Evolutionary conservation across 2,888 invertebrate species (phyloP).

Genomic region (Cenopis cana): DNA sequence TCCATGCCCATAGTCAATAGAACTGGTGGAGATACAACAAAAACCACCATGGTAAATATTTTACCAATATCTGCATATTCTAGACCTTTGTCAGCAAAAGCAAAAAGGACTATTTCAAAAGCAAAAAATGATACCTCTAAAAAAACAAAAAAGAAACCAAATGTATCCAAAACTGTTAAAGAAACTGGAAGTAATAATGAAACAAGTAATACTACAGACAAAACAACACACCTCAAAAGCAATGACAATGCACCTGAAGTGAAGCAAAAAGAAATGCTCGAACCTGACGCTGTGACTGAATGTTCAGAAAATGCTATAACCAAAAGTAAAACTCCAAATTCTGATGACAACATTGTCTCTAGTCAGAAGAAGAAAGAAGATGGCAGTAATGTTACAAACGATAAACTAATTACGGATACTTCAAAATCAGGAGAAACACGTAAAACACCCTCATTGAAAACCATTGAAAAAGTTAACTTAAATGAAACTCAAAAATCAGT

Average conservation of each 20-base stretch:
- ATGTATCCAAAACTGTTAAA: constrained; percentile 50
- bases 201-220: constrained; percentile 8
- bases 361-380: constrained; percentile 26
- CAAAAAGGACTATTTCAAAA: constrained; percentile 65
- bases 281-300: constrained; percentile 3
- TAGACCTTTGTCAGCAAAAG: constrained; percentile 72
- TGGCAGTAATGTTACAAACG: constrained; percentile 24
- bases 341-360: constrained; percentile 23
- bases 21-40: constrained; percentile 73
- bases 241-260: constrained; percentile 40
- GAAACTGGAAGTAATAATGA: constrained; percentile 38
- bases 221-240: constrained; percentile 9
- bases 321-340: constrained; percentile 4
- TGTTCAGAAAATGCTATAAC: constrained; percentile 5
- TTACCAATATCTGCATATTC: constrained; percentile 82
- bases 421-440: constrained; percentile 30
- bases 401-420: constrained; percentile 32
- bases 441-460: background rate
- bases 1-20: constrained; percentile 67
- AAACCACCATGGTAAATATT: constrained; percentile 81
- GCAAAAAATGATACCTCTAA: constrained; percentile 57
- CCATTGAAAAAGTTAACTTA: constrained; percentile 24
- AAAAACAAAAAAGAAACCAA: constrained; percentile 56
- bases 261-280: constrained; percentile 45
- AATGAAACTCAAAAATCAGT: constrained; percentile 23